Conservation (phyloP, 2,797 vertebrate genomes). For the Muraenolepis orangiensis region DNA sequence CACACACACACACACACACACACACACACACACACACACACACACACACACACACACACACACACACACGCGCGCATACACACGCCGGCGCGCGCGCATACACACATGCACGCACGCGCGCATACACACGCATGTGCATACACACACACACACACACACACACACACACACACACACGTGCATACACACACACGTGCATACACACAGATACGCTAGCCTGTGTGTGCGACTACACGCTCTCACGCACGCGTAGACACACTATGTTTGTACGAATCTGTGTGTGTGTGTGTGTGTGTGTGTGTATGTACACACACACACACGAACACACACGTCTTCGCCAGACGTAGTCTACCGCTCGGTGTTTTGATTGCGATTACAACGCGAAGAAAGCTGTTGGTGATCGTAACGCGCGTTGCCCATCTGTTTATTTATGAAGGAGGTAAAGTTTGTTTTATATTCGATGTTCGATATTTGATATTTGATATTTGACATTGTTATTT, state of each 20-base stretch:
- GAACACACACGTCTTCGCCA: background rate
- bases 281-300: background rate
- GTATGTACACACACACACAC: background rate
- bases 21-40: slow-evolving; percentile 12
- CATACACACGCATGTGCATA: background rate
- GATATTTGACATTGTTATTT: background rate
- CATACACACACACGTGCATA: slow-evolving; percentile 23
- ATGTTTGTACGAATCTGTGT: slow-evolving; percentile 19
- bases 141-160: slow-evolving; percentile 23
- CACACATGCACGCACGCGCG: background rate
- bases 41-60: slow-evolving; percentile 24
- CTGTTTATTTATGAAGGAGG: background rate
- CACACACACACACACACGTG: slow-evolving; percentile 23
- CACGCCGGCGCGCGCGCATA: background rate
- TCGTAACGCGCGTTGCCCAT: background rate
- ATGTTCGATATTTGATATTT: no score
- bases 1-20: slow-evolving; percentile 33
- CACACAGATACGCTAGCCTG: background rate
- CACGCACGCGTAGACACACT: background rate
- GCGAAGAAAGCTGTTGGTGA: background rate
- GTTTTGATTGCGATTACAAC: background rate
- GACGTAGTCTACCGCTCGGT: no score
- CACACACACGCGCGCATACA: no score
- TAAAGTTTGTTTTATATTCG: background rate
- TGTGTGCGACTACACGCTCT: background rate